phyloP scores from a whole-genome alignment of 2,797 vertebrate species.

The Amazona finschi region DNA sequence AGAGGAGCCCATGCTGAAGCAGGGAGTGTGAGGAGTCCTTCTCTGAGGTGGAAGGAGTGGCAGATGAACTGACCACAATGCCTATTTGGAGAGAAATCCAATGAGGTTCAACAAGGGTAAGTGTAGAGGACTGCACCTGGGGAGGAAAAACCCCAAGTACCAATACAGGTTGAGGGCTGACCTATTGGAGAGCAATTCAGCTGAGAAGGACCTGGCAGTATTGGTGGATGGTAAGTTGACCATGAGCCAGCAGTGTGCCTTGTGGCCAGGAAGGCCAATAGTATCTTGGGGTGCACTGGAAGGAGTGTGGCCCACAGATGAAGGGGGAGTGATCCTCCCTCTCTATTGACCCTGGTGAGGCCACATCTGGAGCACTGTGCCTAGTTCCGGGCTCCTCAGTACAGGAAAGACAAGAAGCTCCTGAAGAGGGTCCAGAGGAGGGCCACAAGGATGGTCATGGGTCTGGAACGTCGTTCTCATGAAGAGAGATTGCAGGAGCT shows the following conservation, averaged over 20 bases:
- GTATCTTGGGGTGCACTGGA: too few relatives aligned
- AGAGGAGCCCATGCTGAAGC: neutral
- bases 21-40: rapidly evolving
- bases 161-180: neutral
- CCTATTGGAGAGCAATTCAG: neutral
- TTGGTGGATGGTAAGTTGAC: neutral
- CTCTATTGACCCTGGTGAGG: neutral
- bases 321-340: neutral
- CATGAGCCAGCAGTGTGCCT: too few relatives aligned
- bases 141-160: neutral
- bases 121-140: neutral
- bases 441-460: neutral
- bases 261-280: too few relatives aligned
- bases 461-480: neutral
- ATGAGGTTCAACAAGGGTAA: neutral
- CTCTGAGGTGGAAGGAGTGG: neutral
- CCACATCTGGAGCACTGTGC: neutral
- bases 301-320: neutral
- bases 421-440: neutral
- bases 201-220: neutral
- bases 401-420: neutral
- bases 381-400: neutral
- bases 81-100: neutral
- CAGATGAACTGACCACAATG: neutral
- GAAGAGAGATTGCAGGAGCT: neutral